Percentiles rank a stretch among this genome's conserved stretches.
These are phyloP conservation scores for Parelbella ahira DNA, from an alignment of 2,888 invertebrate species.

Conservation along the genomic window DNA sequence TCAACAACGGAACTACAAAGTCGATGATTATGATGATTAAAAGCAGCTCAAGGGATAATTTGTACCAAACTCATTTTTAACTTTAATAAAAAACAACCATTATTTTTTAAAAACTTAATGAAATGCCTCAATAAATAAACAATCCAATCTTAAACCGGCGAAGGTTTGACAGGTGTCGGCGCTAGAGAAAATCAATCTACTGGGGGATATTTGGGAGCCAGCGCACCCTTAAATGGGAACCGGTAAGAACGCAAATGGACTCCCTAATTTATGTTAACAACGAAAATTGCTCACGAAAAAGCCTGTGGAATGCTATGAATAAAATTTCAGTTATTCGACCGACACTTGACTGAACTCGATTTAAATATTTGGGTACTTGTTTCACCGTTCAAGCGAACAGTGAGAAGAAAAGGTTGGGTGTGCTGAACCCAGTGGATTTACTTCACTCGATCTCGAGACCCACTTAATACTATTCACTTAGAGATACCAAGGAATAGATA, in stretches of 20 bases:
- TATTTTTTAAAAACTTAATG: too few relatives aligned
- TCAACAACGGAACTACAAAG: too few relatives aligned
- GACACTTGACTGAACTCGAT: constrained; percentile 35
- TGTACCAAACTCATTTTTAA: too few relatives aligned
- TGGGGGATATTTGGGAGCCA: background rate
- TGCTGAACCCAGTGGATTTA: too few relatives aligned
- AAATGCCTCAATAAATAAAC: too few relatives aligned
- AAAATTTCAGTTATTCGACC: constrained; percentile 50
- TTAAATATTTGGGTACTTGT: constrained; percentile 38
- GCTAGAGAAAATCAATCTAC: constrained; percentile 16
- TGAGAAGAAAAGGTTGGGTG: too few relatives aligned
- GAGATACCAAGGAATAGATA: background rate
- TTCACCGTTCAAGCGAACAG: constrained; percentile 1
- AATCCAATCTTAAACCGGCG: constrained; percentile 13
- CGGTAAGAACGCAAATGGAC: constrained; percentile 33
- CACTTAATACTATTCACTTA: too few relatives aligned
- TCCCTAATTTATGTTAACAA: constrained; percentile 42
- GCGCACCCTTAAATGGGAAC: constrained; percentile 12
- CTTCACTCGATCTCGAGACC: too few relatives aligned
- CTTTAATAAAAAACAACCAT: too few relatives aligned
- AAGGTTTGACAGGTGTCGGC: constrained; percentile 16
- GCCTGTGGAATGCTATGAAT: constrained; percentile 48
- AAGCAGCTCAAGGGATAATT: too few relatives aligned
- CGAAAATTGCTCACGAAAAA: constrained; percentile 51
- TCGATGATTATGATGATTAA: too few relatives aligned